Base-by-base conservation (phyloP, 2,797 vertebrate genomes). In the Falco rusticolus region DNA sequence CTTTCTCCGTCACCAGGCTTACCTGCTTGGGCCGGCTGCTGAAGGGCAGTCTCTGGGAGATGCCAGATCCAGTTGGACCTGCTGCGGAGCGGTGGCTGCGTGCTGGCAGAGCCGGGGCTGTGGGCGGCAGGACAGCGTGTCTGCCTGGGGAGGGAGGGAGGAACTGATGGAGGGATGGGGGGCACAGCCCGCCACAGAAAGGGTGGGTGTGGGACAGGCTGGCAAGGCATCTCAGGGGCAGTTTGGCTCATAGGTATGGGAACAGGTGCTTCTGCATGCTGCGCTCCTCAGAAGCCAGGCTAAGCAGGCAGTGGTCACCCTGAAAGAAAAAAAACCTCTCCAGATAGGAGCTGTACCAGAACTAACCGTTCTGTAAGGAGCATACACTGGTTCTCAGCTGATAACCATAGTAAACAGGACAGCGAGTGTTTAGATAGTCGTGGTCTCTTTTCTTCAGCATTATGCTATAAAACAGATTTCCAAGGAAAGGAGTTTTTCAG, bases 171-270 rank as follows among this genome's bases (percentile, higher is more conserved):
- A 70, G 29, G 21, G 24, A 64, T 6, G 15, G 43, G 37, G 50
- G 37, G 33, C 31, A 21, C 22, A 39, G 68, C 63, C 20, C 1
- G 0, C 13, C 20, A 6, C 0, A 2, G 14, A 60, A 69, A 5
- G 31, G 18, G 6, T 18, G 28, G 16, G 5, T 48, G 34, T 18
- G 29, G 66, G 37, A 56, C 22, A 57, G 79, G 17, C 56, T 2
- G 3, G n/a, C 3, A 4, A 54, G 31, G 34, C 3, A 7, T 43
- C 0, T 0, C 53, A 48, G 60, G 21, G 24, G 4, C 9, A 7
- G 8, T 43, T 81, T 59, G 17, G 19, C 61, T 64, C 3, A 1
- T 22, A 43, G n/a, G 15, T 37, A 7, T 37, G 53, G 65, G 71
- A 90, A 60, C 13, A 57, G 26, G 29, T n/a, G 5, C 26, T 34